phyloP scores from a whole-genome alignment of 2,888 invertebrate genomes.

The Rosalia funebris region DNA sequence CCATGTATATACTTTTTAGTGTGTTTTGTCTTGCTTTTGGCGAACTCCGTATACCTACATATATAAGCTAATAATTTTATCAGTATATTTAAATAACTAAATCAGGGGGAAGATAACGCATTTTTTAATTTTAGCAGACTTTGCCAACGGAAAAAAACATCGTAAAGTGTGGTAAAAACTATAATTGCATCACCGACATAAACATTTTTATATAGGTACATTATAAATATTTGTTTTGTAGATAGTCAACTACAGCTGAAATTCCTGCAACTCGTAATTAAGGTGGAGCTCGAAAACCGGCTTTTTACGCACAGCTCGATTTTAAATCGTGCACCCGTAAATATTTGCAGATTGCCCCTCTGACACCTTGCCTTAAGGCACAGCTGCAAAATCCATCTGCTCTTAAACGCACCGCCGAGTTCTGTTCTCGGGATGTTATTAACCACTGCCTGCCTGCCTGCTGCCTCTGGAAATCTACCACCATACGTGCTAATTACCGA shows the following conservation, averaged over 20 bases:
- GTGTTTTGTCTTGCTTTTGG: no score
- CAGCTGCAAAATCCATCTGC: conserved; percentile 44
- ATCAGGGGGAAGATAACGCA: no score
- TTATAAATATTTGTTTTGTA: not conserved
- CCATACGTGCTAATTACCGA: no score
- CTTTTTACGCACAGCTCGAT: not conserved
- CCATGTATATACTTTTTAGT: no score
- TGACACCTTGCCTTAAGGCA: conserved; percentile 24
- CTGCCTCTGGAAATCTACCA: conserved; percentile 22
- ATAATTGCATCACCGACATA: not conserved
- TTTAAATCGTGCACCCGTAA: conserved; percentile 10
- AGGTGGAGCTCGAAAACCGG: not conserved
- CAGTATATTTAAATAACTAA: no score
- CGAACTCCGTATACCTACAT: no score
- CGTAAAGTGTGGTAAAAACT: not conserved
- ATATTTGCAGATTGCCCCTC: conserved; percentile 20
- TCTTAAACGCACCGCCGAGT: conserved; percentile 15
- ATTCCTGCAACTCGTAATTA: not conserved
- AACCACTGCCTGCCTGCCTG: conserved; percentile 23
- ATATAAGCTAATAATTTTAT: no score
- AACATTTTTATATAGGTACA: no score
- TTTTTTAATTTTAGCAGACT: no score
- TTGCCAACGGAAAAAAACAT: no score
- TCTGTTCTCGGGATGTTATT: not conserved
- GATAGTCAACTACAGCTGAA: not conserved